These are phyloP conservation scores for Marcusenius ussheri DNA, from an alignment of 2,113 vertebrate species.

Conservation along the genomic window DNA sequence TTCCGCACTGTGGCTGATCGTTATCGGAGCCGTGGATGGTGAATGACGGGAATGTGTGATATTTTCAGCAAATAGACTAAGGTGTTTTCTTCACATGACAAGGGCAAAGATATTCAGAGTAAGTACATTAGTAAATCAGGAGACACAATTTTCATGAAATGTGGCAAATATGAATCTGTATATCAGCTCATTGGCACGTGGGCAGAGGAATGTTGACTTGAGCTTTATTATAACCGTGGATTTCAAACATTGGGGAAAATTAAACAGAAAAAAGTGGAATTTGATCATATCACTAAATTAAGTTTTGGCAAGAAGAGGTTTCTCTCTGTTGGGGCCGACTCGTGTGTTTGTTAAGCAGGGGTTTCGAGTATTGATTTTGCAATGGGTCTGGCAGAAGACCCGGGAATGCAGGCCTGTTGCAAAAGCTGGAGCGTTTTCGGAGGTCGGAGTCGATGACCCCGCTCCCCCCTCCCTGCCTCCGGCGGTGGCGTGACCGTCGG, in stretches of 20 bases:
- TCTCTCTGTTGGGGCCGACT: slow-evolving; percentile 32
- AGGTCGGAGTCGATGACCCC: slow-evolving; percentile 19
- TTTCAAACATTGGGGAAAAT: slow-evolving; percentile 36
- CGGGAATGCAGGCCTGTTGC: slow-evolving; percentile 38
- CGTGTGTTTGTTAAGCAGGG: slow-evolving; percentile 45
- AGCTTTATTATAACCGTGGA: slow-evolving; percentile 3
- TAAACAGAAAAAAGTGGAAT: slow-evolving; percentile 28
- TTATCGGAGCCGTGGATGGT: not conserved
- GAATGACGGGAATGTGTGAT: not conserved
- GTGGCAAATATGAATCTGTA: not conserved
- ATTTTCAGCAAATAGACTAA: not conserved
- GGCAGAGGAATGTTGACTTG: not conserved
- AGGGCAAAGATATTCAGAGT: not conserved
- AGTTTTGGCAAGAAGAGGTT: slow-evolving; percentile 40
- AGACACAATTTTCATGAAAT: not conserved
- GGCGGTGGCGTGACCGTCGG: not conserved
- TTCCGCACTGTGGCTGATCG: not conserved
- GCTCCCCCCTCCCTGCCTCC: not conserved
- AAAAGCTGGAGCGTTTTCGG: slow-evolving; percentile 34
- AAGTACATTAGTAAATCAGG: not conserved
- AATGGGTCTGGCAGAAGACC: slow-evolving; percentile 37
- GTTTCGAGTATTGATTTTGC: slow-evolving; percentile 55
- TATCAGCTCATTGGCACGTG: too few species aligned
- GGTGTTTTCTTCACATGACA: not conserved
- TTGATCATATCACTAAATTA: slow-evolving; percentile 36